These are phyloP conservation scores for Xerus rutilus DNA, from an alignment of 2,797 vertebrate genomes.

Conservation along the genomic window DNA sequence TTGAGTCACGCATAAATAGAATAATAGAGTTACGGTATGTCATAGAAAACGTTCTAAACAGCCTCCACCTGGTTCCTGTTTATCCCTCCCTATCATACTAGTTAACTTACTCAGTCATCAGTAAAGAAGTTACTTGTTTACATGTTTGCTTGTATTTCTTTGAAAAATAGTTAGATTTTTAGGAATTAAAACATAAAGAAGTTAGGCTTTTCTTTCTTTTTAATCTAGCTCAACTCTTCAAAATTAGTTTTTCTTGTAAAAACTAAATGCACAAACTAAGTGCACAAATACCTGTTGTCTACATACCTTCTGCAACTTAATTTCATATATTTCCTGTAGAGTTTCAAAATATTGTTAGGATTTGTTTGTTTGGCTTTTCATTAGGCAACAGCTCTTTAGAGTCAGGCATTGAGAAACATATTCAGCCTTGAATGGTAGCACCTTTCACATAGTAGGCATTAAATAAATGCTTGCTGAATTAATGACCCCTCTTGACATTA, in stretches of 20 bases:
- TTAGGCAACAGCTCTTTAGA: neutral
- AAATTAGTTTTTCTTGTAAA: neutral
- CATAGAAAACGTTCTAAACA: neutral
- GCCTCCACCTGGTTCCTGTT: neutral
- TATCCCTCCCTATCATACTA: neutral
- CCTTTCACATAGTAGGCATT: neutral
- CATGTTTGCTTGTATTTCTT: slow-evolving; percentile 37
- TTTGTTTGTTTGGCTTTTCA: neutral
- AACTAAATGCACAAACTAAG: neutral
- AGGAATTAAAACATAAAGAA: neutral
- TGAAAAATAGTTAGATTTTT: slow-evolving; percentile 5
- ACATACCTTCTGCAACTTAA: neutral
- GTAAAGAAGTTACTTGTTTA: neutral
- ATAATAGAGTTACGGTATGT: neutral
- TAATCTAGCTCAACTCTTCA: slow-evolving; percentile 21
- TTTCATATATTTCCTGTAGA: neutral
- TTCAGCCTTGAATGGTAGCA: neutral
- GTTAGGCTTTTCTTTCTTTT: neutral
- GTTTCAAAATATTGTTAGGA: neutral
- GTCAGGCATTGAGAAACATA: neutral
- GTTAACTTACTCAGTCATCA: neutral
- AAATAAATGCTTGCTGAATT: neutral
- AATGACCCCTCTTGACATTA: neutral
- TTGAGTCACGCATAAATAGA: neutral
- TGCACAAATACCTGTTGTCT: neutral